phyloP scores from a whole-genome alignment of 2,888 invertebrate genomes.

The Drosophila aldrichi region DNA sequence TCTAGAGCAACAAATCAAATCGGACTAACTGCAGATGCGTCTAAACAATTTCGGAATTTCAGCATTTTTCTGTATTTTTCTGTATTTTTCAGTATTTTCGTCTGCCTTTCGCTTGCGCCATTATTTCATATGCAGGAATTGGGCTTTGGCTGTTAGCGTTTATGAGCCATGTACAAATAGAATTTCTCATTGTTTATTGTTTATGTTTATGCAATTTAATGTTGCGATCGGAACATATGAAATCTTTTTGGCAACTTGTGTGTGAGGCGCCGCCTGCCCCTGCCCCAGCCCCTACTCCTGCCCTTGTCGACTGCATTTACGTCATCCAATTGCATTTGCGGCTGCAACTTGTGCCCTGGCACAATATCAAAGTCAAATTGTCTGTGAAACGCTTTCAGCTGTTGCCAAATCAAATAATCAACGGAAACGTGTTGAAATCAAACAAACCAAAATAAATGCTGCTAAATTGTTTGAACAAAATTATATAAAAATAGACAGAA shows the following conservation, averaged over 20 bases:
- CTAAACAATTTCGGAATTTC: constrained; percentile 44
- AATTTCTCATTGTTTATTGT: constrained; percentile 45
- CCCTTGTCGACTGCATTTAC: constrained; percentile 20
- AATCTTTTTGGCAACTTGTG: constrained; percentile 57
- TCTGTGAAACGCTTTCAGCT: constrained; percentile 57
- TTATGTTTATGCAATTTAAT: constrained; percentile 73
- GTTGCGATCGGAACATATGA: constrained; percentile 38
- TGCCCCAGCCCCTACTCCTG: constrained; percentile 35
- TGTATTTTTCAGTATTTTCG: background rate
- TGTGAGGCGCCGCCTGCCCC: constrained; percentile 44
- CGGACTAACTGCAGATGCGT: constrained; percentile 32
- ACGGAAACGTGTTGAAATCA: constrained; percentile 43
- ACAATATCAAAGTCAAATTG: constrained; percentile 72
- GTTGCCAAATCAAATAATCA: constrained; percentile 73
- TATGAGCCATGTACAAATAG: constrained; percentile 42
- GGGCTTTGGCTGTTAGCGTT: constrained; percentile 38
- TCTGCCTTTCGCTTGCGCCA: constrained; percentile 32
- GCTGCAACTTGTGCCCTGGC: constrained; percentile 41
- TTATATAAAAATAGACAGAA: constrained; percentile 1
- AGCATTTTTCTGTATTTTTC: constrained; percentile 11
- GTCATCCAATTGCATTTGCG: constrained; percentile 20
- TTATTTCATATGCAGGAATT: constrained; percentile 48
- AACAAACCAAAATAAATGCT: constrained; percentile 9
- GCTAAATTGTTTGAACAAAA: constrained; percentile 3
- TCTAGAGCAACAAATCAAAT: constrained; percentile 39